A percentile compares a stretch with the other conserved stretches of the same genome.
phyloP scores from a whole-genome alignment of 1,140 invertebrate species.

The Hylaeus anthracinus region DNA sequence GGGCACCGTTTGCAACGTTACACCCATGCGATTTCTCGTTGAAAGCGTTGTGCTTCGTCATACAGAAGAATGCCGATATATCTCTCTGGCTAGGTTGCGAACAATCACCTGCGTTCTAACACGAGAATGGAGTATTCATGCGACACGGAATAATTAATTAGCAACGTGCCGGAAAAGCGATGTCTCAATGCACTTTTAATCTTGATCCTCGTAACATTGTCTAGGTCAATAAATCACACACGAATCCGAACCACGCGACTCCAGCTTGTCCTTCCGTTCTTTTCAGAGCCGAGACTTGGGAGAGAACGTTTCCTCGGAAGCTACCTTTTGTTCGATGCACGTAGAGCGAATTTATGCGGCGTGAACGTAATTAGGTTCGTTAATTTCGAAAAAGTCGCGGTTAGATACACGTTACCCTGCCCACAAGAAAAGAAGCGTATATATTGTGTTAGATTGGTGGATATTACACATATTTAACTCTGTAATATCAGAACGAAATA shows the following conservation, averaged over 20 bases:
- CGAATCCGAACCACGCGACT: background rate
- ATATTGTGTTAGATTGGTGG: too few species aligned
- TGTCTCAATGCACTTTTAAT: background rate
- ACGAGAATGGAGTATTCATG: constrained; percentile 22
- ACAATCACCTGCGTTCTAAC: constrained; percentile 12
- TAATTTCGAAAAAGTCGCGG: too few species aligned
- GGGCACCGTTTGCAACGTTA: constrained; percentile 15
- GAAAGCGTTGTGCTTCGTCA: background rate
- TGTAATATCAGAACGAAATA: too few species aligned
- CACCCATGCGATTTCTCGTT: constrained; percentile 21
- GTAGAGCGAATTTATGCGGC: too few species aligned
- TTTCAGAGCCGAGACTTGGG: background rate
- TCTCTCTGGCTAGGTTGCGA: constrained; percentile 7
- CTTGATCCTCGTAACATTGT: too few species aligned
- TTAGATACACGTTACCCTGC: too few species aligned
- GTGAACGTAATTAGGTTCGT: too few species aligned
- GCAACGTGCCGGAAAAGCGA: background rate
- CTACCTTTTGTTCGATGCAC: too few species aligned
- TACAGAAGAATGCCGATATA: constrained; percentile 28
- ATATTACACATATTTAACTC: too few species aligned
- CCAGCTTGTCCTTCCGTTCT: background rate
- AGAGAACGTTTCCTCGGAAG: background rate
- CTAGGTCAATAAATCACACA: background rate
- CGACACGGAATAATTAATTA: constrained; percentile 34
- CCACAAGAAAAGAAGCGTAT: too few species aligned